Evolutionary conservation across 2,888 invertebrate genomes (phyloP).

Genomic region (Macropis europaea): DNA sequence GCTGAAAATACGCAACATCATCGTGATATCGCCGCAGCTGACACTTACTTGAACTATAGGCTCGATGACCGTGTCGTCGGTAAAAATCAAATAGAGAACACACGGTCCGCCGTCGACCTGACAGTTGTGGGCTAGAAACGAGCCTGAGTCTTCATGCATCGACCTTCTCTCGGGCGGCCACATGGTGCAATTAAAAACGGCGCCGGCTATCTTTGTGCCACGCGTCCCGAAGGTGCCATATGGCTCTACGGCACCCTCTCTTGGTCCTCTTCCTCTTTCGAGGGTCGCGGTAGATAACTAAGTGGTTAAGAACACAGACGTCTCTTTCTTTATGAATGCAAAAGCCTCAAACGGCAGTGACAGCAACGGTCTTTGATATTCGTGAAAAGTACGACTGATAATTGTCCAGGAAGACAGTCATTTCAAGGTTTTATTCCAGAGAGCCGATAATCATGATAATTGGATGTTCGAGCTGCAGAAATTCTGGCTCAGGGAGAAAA

Average conservation of each 20-base stretch:
- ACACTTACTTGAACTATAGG: conserved; percentile 51
- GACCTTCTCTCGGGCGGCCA: conserved; percentile 63
- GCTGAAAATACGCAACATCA: conserved; percentile 38
- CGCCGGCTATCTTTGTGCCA: conserved; percentile 71
- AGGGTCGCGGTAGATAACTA: conserved; percentile 40
- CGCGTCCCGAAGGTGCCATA: conserved; percentile 71
- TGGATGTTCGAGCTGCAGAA: background rate
- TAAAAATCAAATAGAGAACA: conserved; percentile 54
- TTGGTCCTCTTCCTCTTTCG: conserved; percentile 22
- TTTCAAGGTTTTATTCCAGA: background rate
- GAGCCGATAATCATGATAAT: conserved; percentile 15
- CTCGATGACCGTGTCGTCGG: conserved; percentile 52
- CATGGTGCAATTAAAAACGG: conserved; percentile 77
- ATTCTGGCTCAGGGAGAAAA: conserved; percentile 23
- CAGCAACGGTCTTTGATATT: background rate
- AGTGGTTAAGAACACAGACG: conserved; percentile 29
- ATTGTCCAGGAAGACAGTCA: background rate
- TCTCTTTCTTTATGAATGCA: background rate
- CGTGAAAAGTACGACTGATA: background rate
- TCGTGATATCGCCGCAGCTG: conserved; percentile 51
- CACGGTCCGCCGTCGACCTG: conserved; percentile 46
- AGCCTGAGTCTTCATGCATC: conserved; percentile 50
- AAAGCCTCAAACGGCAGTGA: no score
- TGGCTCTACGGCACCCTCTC: conserved; percentile 66
- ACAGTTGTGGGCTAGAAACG: conserved; percentile 74